Base-by-base conservation (phyloP, 2,888 invertebrate species). In the Oegoconia quadripuncta region DNA sequence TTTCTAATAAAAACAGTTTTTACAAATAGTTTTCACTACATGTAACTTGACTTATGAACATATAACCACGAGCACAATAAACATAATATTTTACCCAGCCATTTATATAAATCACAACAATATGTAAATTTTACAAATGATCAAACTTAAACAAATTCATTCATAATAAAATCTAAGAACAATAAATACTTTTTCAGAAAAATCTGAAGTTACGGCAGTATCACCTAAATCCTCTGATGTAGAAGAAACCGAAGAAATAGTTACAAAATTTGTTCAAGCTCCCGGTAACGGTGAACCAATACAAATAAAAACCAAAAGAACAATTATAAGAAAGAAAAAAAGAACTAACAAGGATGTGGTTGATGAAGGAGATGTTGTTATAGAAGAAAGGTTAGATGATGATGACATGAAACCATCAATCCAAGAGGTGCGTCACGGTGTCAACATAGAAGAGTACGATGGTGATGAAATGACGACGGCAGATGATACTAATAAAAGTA, bases 171-270 rank as follows among this genome's bases (percentile, higher is more conserved):
- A 5, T 28, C 29, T 18, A 33, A 26, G 7, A 27, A 37, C 37
- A 39, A 15, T 20, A 13, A 18, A 36, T 27, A 36, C 29, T 35
- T 63, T 78, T 77, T 58, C 82, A 82, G 80, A 81, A 59, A 40
- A 60, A 37, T 41, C 55, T 38, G 51, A 57, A 17, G 39, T 46
- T 28, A 41, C 44, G 4, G 44, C 50, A 34, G 37, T 42, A 18
- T 79, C 78, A 15, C 74, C 78, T 11, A 79, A 68, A 55, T 74
- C 77, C 43, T 87, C 80, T 4, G 88, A 88, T 39, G 48, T 75
- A 26, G 86, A 90, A 74, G 90, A 90, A 82, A 81, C 84, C 28
- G 89, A 90, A 70, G 90, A 91, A 80, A 90, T 90, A 12, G 65
- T 90, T 25, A 90, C 90, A 1, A 90, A 89, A 69, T 90, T 90